Evolutionary conservation across 2,113 vertebrate genomes (phyloP), one percentile per base, ranked within the genome.

Genomic region (Atractosteus spatula): DNA sequence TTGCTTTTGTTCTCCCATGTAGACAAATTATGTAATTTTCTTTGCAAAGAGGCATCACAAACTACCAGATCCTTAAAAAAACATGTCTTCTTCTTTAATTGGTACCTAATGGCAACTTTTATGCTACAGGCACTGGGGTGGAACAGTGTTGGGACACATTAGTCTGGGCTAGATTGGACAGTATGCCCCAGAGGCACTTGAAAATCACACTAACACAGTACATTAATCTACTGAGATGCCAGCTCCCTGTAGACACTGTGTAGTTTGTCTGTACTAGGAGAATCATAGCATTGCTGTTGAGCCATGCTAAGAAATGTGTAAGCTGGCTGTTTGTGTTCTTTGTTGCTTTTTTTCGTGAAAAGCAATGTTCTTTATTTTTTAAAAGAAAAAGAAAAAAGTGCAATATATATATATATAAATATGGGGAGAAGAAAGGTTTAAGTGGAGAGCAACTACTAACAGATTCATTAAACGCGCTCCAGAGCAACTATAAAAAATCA

Each of bases 401-500:
- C 29, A 29, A 29, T 29, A 29, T 29, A 29, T 29, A 29, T 29
- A 63, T 41, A 29, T 59, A 62, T 10, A 54, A 16, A 54, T 59
- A 8, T 13, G 12, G 61, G 45, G 57, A 43, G 62, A 71, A 62
- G 29, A 42, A 79, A 79, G 66, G 83, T 80, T 83, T 88, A 87
- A 89, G 87, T 83, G 75, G 86, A 82, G 83, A 86, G 80, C 87
- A 88, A 87, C 87, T 79, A 91, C 90, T 88, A 91, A 92, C 89
- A 87, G 90, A 93, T 89, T 92, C 92, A 93, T 92, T 93, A 92
- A 91, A 86, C 83, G 83, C 80, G 80, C 87, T 90, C 90, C 90
- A 85, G 84, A 92, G 88, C 90, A 88, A 83, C 86, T 87, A 92
- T 93, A 92, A 93, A 93, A 92, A 92, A 92, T 93, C 92, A 92